Conservation (phyloP, 2,888 invertebrate genomes). For the Aromia moschata region DNA sequence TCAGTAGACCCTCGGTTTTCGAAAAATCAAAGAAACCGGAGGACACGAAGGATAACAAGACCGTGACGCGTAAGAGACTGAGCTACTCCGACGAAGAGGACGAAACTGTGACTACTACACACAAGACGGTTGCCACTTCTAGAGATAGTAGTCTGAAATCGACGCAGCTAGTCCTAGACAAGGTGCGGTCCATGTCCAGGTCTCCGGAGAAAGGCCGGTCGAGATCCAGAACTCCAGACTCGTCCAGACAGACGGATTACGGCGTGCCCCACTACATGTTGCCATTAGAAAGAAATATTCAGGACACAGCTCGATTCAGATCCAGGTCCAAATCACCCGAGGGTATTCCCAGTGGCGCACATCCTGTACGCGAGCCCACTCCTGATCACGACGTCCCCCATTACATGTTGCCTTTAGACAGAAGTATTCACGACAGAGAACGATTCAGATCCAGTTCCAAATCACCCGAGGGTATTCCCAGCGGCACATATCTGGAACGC, state of each 20-base stretch:
- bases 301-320: conserved; percentile 34
- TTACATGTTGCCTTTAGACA: conserved; percentile 58
- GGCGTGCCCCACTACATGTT: conserved; percentile 56
- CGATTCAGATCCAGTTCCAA: conserved; percentile 36
- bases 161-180: conserved; percentile 42
- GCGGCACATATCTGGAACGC: background rate
- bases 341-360: too few species aligned
- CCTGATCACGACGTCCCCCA: conserved; percentile 50
- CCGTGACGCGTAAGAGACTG: conserved; percentile 21
- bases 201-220: conserved; percentile 36
- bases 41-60: conserved; percentile 14
- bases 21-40: conserved; percentile 46
- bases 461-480: too few species aligned
- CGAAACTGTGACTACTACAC: conserved; percentile 24
- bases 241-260: conserved; percentile 26
- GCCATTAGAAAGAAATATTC: conserved; percentile 50
- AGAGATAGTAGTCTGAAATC: conserved; percentile 38
- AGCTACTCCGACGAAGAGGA: conserved; percentile 31
- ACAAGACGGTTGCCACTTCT: background rate
- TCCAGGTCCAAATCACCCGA: conserved; percentile 26
- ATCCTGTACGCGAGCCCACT: too few species aligned
- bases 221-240: conserved; percentile 35
- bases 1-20: conserved; percentile 65
- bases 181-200: conserved; percentile 11
- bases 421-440: conserved; percentile 26